Base-by-base conservation (phyloP, 2,888 invertebrate species). In the Subacronicta megacephala region DNA sequence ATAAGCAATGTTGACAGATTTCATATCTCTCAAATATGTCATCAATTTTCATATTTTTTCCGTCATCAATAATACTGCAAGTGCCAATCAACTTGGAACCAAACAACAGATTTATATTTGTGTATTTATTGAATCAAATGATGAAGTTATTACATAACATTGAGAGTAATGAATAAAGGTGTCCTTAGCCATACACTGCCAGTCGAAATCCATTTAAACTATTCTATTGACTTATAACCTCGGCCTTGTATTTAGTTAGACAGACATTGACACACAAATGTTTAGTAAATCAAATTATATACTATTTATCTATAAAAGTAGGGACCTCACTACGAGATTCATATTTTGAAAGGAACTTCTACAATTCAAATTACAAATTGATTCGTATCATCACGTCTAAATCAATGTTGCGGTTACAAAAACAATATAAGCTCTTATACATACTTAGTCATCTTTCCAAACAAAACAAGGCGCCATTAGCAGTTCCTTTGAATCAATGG, bases 391-490 rank as follows among this genome's bases (percentile, higher is more conserved):
- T 42, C 43, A 7, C 9, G 29, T 42, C 33, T 41, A 61, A 67
- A 62, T 67, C 56, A 62, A 57, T 62, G 70, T 44, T 46, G 54
- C 51, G 50, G 49, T 68, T 47, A 35, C 59, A 56, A 49, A 42
- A 47, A 37, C 29, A 45, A 62, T 52, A 35, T 3, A 42, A n/a
- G 5, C 35, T 20, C 18, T 16, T 9, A 60, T 53, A 53, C 18
- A 65, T 43, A 80, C 83, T 81, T 76, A 82, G 90, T 91, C 91
- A 90, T 90, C 84, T 78, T 85, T 84, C 82, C 82, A 83, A 85
- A 88, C 87, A 90, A 90, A 87, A 88, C 83, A 83, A 85, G 83
- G 83, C 82, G 84, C 90, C 89, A 92, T 93, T 90, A 93, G 88
- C 86, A 84, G 83, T 84, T 85, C 80, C 80, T 85, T 87, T 82